Percentiles rank a stretch among this genome's conserved stretches.
These are phyloP conservation scores for Montifringilla adamsi DNA, from an alignment of 2,113 vertebrate genomes.

Conservation along the genomic window DNA sequence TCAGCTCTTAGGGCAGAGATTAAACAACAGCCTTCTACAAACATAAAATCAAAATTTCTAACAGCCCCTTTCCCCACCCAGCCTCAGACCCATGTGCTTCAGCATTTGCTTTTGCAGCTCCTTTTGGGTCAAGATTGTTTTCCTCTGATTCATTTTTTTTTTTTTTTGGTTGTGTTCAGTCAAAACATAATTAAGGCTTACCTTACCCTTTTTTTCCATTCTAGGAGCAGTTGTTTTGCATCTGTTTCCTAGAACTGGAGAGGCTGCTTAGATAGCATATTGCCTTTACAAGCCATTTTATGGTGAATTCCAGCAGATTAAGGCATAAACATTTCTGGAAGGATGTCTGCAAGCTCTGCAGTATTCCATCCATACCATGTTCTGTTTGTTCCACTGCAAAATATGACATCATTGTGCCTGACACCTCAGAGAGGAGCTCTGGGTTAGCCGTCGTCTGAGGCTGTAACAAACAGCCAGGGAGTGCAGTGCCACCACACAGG, in stretches of 20 bases:
- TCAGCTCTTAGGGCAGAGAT: neutral
- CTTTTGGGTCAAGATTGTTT: conserved; percentile 4
- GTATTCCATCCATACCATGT: neutral
- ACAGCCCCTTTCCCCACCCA: neutral
- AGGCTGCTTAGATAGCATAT: neutral
- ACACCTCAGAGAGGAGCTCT: neutral
- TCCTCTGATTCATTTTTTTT: neutral
- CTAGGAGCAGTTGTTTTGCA: conserved; percentile 11
- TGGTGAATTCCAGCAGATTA: conserved; percentile 20
- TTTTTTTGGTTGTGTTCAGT: neutral
- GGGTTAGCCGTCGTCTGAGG: neutral
- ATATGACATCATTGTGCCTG: neutral
- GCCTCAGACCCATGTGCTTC: neutral
- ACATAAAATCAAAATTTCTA: neutral
- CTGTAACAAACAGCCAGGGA: neutral
- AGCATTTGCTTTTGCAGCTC: neutral
- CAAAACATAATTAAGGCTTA: conserved; percentile 37
- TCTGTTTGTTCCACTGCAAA: neutral
- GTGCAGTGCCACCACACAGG: neutral
- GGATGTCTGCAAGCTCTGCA: neutral
- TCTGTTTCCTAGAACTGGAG: neutral
- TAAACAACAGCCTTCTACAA: neutral
- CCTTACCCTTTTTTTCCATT: conserved; percentile 26
- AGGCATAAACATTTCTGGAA: conserved; percentile 7
- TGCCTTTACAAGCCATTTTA: neutral